phyloP scores from a whole-genome alignment of 2,888 invertebrate genomes.

The Drosophila birchii region DNA sequence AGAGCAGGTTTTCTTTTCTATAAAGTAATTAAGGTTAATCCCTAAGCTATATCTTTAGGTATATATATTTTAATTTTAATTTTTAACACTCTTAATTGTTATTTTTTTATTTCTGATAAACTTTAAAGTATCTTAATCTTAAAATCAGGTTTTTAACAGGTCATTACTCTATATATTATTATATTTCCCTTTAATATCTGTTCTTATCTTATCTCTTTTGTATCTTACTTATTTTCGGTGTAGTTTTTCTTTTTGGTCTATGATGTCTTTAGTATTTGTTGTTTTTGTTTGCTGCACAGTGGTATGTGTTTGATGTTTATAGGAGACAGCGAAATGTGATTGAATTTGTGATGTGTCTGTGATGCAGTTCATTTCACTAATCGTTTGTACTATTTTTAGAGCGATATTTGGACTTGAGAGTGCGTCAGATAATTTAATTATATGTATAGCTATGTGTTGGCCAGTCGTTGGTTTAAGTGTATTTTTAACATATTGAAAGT shows the following conservation, averaged over 20 bases:
- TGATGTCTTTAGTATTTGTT: conserved; percentile 47
- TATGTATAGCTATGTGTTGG: conserved; percentile 1
- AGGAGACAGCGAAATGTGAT: neutral
- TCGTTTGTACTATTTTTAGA: conserved; percentile 24
- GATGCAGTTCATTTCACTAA: conserved; percentile 25
- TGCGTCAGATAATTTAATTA: conserved; percentile 23
- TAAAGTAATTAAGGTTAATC: no score
- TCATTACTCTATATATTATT: neutral
- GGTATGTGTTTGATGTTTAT: conserved; percentile 18
- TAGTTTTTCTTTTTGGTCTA: conserved; percentile 37
- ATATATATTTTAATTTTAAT: neutral
- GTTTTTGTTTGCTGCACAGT: conserved; percentile 45
- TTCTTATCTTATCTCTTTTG: conserved; percentile 1
- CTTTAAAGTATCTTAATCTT: neutral
- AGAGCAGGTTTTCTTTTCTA: neutral
- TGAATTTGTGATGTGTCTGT: conserved; percentile 18
- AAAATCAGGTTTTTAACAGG: neutral
- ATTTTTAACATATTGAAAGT: conserved; percentile 1
- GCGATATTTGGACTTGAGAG: neutral
- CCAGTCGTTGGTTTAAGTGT: neutral
- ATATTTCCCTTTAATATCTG: no score
- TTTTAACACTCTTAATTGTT: no score
- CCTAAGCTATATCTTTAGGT: neutral
- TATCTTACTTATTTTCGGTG: neutral
- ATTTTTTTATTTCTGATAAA: no score